phyloP scores from a whole-genome alignment of 2,113 vertebrate genomes.

The Tragulus kanchil region DNA sequence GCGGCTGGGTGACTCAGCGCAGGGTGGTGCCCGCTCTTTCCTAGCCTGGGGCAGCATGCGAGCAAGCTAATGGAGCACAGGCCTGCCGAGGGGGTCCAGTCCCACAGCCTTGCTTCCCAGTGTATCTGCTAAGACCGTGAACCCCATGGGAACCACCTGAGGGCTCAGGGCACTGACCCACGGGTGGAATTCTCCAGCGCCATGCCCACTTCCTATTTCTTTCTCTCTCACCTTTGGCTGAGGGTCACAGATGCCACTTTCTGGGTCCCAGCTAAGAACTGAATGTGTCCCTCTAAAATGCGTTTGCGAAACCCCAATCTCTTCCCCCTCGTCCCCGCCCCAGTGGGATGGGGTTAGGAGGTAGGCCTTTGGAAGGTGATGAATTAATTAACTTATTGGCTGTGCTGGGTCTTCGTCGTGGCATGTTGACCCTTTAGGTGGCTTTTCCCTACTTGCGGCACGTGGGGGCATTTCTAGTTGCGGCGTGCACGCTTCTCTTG shows the following conservation, averaged over 20 bases:
- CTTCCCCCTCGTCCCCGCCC: background rate
- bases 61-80: slow-evolving; percentile 59
- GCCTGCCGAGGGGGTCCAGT: slow-evolving; percentile 63
- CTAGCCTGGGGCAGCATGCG: slow-evolving; percentile 22
- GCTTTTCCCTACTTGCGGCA: background rate
- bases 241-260: background rate
- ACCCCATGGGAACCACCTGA: background rate
- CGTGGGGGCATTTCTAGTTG: background rate
- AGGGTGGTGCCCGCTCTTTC: slow-evolving; percentile 37
- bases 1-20: slow-evolving; percentile 55
- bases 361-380: background rate
- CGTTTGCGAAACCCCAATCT: background rate
- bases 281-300: background rate
- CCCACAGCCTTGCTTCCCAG: background rate
- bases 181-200: slow-evolving; percentile 30
- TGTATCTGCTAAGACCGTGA: background rate
- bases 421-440: background rate
- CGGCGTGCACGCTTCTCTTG: background rate
- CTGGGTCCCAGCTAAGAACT: background rate
- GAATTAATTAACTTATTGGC: background rate
- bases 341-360: background rate
- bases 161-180: background rate
- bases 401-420: background rate
- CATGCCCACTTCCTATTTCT: slow-evolving; percentile 8
- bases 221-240: background rate